phyloP scores from a whole-genome alignment of 2,888 invertebrate species.

The Hirudinaria manillensis region DNA sequence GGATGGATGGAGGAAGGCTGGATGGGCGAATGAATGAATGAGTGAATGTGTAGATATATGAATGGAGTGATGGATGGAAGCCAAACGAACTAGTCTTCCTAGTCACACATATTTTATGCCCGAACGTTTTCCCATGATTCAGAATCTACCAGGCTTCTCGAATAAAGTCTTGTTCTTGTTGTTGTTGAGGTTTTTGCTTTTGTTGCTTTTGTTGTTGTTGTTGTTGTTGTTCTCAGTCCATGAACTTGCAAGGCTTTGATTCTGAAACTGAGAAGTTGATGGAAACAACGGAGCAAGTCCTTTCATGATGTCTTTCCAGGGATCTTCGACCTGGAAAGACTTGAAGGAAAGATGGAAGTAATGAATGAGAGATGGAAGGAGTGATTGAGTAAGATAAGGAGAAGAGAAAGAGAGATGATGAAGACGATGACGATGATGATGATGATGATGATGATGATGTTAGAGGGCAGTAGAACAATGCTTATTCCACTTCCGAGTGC shows the following conservation, averaged over 20 bases:
- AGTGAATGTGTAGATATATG: neutral
- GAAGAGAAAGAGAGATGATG: neutral
- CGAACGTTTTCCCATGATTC: too few relatives aligned
- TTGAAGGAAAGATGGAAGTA: neutral
- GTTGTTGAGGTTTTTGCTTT: too few relatives aligned
- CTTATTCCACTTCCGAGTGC: too few relatives aligned
- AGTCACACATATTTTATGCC: too few relatives aligned
- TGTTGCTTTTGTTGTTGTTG: too few relatives aligned
- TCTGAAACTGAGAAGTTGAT: neutral
- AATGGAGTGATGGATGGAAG: neutral
- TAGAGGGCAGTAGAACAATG: too few relatives aligned
- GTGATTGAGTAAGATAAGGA: neutral
- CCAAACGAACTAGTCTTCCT: too few relatives aligned
- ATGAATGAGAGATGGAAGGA: neutral
- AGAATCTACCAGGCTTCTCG: too few relatives aligned
- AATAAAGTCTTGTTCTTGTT: too few relatives aligned
- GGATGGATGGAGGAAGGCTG: neutral
- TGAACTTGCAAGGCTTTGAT: too few relatives aligned
- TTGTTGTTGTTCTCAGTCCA: too few relatives aligned
- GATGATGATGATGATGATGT: neutral
- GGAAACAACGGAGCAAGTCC: neutral
- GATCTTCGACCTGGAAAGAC: conserved; percentile 3
- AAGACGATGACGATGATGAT: neutral
- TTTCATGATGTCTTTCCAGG: neutral
- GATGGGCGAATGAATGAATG: neutral